Base-by-base conservation (phyloP, 2,888 invertebrate genomes). In the Aphrophora alni region DNA sequence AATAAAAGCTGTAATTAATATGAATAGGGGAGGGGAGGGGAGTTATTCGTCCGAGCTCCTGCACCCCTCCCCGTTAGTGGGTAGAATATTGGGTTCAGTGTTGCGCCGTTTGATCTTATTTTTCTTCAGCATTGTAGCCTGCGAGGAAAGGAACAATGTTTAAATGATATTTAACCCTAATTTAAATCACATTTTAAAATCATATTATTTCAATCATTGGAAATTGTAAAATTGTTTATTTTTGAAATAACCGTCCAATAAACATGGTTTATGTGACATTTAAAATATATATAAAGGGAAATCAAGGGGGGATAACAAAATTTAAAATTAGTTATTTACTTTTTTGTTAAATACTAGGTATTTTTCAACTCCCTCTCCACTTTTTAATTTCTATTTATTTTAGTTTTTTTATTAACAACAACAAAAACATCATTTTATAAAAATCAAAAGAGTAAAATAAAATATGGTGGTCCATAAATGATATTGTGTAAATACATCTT, bases 41-140 rank as follows among this genome's bases (percentile, higher is more conserved):
- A 87, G 87, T 88, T 91, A 91, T 87, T 91, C 91, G 87, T 91
- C 90, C 87, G 90, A 90, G 88, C 90, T 91, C 90, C 91, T 91
- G 90, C 92, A 92, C 90, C 92, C 92, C 91, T 93, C 92, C 89
- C 92, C 92, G 89, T 92, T 92, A 89, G 92, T 91, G 87, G 92
- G 91, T 88, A 92, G 90, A 90, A 94, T 93, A 90, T 93, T 92
- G 87, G 93, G 93, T 90, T 95, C 95, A 86, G 95, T 95, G 88
- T 96, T 95, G 87, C 96, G 95, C 89, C 98, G 94, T 92, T 97
- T 98, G 93, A 98, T 97, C 93, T 98, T 99, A 92, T 89, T 95
- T 95, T 99, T 99, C 95, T 98, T 98, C 93, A 99, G 93, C 99
- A 99, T 99, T 91, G 98, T 99, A 89, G 99, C 99, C 99, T 99